Evolutionary conservation across 35 echinoderm and acorn worm species (phyloP).

Genomic region (Apostichopus japonicus): DNA sequence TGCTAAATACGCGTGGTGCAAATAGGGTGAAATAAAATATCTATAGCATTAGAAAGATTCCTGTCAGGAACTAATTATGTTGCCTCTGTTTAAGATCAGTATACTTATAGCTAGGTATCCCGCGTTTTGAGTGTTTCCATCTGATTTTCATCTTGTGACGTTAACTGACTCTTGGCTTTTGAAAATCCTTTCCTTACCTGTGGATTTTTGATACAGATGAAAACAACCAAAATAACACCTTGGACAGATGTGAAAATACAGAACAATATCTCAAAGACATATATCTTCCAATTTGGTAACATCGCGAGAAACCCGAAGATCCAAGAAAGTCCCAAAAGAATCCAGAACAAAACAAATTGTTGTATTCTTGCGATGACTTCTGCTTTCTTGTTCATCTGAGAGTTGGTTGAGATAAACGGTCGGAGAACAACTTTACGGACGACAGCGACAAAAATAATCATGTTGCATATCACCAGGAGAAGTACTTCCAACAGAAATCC

Average conservation of each 20-base stretch:
- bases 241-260: slow-evolving; percentile 1
- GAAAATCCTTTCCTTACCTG: not conserved
- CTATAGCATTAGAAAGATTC: too few species aligned
- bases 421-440: not conserved
- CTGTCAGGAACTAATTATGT: too few species aligned
- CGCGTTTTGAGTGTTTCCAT: not conserved
- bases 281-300: not conserved
- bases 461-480: slow-evolving; percentile 1
- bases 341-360: slow-evolving; percentile 23
- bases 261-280: not conserved
- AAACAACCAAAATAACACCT: slow-evolving; percentile 1
- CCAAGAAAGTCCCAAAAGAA: slow-evolving; percentile 4
- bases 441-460: not conserved
- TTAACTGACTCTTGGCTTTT: not conserved
- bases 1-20: too few species aligned
- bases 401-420: not conserved
- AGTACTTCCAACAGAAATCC: slow-evolving; percentile 1
- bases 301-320: slow-evolving; percentile 15
- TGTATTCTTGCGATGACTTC: slow-evolving; percentile 11
- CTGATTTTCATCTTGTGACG: not conserved
- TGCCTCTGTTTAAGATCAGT: too few species aligned
- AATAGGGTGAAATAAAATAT: too few species aligned
- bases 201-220: slow-evolving; percentile 29
- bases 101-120: not conserved
- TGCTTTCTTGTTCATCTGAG: not conserved